These are phyloP conservation scores for Trachymyrmex septentrionalis DNA, from an alignment of 1,140 invertebrate species.

Conservation along the genomic window DNA sequence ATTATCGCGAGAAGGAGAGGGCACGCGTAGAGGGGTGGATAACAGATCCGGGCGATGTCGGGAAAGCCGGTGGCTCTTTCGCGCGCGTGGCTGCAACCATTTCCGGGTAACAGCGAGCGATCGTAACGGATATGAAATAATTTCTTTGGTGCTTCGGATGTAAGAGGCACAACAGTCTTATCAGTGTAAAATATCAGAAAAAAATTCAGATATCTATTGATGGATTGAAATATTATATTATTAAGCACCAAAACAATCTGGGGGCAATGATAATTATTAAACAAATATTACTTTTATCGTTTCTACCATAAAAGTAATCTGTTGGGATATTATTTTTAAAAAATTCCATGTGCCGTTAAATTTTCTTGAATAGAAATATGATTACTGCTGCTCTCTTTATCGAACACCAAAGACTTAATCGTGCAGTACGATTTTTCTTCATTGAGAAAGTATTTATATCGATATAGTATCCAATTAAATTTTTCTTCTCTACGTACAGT, in stretches of 20 bases:
- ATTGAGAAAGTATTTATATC: neutral
- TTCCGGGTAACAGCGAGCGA: slow-evolving; percentile 43
- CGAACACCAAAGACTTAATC: slow-evolving; percentile 12
- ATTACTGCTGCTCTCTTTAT: neutral
- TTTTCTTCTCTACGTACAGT: neutral
- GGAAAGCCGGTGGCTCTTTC: slow-evolving; percentile 62
- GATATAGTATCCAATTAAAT: neutral
- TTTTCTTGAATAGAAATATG: neutral
- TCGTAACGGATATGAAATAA: neutral
- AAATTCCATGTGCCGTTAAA: too few relatives aligned
- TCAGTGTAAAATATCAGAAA: neutral
- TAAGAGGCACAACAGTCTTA: neutral
- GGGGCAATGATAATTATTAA: neutral
- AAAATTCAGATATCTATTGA: neutral
- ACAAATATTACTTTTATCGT: neutral
- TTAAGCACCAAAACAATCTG: neutral
- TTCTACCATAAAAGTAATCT: neutral
- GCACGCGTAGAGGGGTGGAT: slow-evolving; percentile 44
- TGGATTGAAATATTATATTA: neutral
- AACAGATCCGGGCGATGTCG: slow-evolving; percentile 62
- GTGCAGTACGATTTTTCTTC: neutral
- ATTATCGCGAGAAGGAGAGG: slow-evolving; percentile 43
- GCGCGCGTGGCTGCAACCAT: slow-evolving; percentile 40
- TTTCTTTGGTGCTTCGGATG: slow-evolving; percentile 11
- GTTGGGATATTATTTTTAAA: neutral